Conservation (phyloP, 1,140 invertebrate genomes). For the Cyphomyrmex costatus region DNA sequence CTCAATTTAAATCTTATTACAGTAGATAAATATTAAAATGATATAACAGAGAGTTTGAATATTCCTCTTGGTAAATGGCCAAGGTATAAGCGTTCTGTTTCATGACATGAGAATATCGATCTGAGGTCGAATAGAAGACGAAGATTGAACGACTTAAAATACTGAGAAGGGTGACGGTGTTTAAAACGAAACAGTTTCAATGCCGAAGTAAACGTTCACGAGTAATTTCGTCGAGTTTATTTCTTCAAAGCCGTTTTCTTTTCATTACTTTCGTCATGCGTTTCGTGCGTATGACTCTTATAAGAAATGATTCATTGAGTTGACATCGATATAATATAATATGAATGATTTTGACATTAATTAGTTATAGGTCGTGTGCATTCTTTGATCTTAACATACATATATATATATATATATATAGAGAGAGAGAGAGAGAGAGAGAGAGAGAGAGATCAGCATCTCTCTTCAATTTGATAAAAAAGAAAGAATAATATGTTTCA, state of each 20-base stretch:
- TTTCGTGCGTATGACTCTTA: too few relatives aligned
- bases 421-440: too few relatives aligned
- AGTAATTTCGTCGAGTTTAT: neutral
- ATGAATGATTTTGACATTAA: too few relatives aligned
- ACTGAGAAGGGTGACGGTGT: neutral
- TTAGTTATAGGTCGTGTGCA: too few relatives aligned
- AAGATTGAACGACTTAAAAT: constrained; percentile 36
- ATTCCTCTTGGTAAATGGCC: constrained; percentile 13
- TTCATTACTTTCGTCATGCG: neutral
- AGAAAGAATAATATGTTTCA: too few relatives aligned
- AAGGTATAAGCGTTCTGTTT: constrained; percentile 15
- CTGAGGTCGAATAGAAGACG: neutral
- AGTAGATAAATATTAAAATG: neutral
- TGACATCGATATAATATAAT: too few relatives aligned
- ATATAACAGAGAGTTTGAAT: neutral
- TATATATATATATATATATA: too few relatives aligned
- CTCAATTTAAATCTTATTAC: neutral
- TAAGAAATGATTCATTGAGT: too few relatives aligned
- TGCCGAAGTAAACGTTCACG: neutral
- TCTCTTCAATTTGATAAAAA: too few relatives aligned
- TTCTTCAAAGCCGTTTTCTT: neutral
- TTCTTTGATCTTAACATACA: too few relatives aligned
- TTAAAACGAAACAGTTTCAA: constrained; percentile 36
- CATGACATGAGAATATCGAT: constrained; percentile 36
- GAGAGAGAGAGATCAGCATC: too few relatives aligned